Conservation (phyloP, 2,797 vertebrate genomes). For the Rhinoraja longicauda region DNA sequence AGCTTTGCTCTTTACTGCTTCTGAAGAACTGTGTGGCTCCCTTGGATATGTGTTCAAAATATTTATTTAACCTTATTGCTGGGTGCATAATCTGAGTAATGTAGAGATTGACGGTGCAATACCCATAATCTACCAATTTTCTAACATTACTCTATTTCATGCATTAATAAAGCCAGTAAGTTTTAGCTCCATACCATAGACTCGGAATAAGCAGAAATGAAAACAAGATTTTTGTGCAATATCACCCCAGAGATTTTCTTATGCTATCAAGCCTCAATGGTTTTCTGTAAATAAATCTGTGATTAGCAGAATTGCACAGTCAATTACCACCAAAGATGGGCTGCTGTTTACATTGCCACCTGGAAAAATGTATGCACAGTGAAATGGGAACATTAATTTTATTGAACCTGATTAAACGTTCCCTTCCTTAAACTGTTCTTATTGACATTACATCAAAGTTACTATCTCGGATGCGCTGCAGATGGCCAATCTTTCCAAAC, state of each 20-base stretch:
- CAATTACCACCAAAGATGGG: slow-evolving; percentile 5
- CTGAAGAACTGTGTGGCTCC: neutral
- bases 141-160: neutral
- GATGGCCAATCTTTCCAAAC: neutral
- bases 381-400: slow-evolving; percentile 16
- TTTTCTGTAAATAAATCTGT: slow-evolving; percentile 55
- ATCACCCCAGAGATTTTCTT: slow-evolving; percentile 19
- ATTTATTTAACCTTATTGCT: neutral
- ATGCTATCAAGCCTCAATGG: slow-evolving; percentile 46
- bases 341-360: slow-evolving; percentile 14
- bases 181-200: neutral
- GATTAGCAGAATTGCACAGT: slow-evolving; percentile 47
- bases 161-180: neutral
- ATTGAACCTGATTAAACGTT: neutral
- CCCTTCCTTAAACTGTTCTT: neutral
- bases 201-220: neutral
- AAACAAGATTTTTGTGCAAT: slow-evolving; percentile 20
- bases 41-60: no score
- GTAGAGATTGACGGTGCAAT: neutral
- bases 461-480: neutral
- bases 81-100: neutral
- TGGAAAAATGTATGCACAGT: slow-evolving; percentile 18
- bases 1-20: neutral
- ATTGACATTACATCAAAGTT: neutral
- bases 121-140: no score